A percentile compares a stretch with the other conserved stretches of the same genome.
phyloP scores from a whole-genome alignment of 2,888 invertebrate species.

The Aphidoletes aphidimyza region DNA sequence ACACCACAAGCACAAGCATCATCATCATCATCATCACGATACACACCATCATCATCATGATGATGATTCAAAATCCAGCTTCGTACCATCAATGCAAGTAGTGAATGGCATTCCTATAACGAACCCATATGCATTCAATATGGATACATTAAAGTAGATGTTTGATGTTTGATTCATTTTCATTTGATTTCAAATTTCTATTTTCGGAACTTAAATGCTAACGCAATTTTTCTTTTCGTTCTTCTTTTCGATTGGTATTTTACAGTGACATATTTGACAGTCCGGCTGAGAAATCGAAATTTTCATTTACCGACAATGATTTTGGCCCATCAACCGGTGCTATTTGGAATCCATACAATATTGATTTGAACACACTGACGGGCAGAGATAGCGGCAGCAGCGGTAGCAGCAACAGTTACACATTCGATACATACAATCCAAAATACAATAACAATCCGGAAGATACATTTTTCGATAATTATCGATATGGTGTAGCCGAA shows the following conservation, averaged over 20 bases:
- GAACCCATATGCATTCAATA: slow-evolving; percentile 69
- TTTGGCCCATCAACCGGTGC: background rate
- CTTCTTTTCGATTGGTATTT: background rate
- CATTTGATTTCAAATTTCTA: too few species aligned
- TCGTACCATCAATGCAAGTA: slow-evolving; percentile 59
- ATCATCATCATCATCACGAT: slow-evolving; percentile 53
- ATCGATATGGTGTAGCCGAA: slow-evolving; percentile 58
- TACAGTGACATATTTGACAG: slow-evolving; percentile 41
- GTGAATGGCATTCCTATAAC: slow-evolving; percentile 69
- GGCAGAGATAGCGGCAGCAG: background rate
- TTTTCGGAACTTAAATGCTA: too few species aligned
- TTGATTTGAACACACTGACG: background rate
- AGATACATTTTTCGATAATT: slow-evolving; percentile 65
- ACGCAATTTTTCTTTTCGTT: background rate
- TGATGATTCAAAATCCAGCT: background rate
- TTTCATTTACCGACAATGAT: slow-evolving; percentile 2
- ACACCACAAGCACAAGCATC: background rate
- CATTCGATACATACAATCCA: slow-evolving; percentile 65
- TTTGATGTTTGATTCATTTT: background rate
- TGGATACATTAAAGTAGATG: slow-evolving; percentile 61
- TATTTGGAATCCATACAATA: slow-evolving; percentile 61
- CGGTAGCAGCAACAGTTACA: background rate
- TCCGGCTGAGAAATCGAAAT: background rate
- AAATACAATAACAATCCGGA: slow-evolving; percentile 66
- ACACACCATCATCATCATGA: slow-evolving; percentile 47